Conservation (phyloP, 2,113 vertebrate genomes). For the Paramormyrops kingsleyae region DNA sequence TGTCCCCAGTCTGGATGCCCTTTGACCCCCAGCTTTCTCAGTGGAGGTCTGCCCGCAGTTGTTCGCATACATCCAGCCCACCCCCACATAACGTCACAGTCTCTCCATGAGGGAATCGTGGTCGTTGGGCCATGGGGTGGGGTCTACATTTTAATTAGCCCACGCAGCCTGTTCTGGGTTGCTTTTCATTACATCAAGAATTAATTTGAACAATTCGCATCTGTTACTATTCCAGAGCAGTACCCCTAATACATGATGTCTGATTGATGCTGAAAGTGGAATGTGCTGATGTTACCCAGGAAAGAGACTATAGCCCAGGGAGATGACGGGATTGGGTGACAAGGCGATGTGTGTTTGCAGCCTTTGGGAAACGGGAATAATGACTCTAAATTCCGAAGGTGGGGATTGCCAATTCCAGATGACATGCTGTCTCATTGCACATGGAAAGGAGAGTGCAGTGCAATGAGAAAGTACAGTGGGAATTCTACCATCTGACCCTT, state of each 20-base stretch:
- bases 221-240: neutral
- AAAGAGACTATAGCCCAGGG: neutral
- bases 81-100: neutral
- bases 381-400: neutral
- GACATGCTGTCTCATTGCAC: neutral
- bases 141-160: conserved; percentile 1
- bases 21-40: conserved; percentile 7
- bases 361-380: neutral
- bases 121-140: neutral
- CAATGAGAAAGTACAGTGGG: neutral
- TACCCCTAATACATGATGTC: neutral
- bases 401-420: neutral
- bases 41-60: conserved; percentile 10
- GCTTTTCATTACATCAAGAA: conserved; percentile 17
- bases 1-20: conserved; percentile 13
- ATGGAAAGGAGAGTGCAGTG: neutral
- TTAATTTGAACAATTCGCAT: neutral
- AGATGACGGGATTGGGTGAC: neutral
- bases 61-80: neutral
- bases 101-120: neutral
- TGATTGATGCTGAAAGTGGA: neutral
- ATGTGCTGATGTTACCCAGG: neutral
- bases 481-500: neutral
- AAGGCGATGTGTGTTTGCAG: neutral
- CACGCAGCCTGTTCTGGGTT: neutral